These are phyloP conservation scores for Hyla sarda DNA, from an alignment of 2,113 vertebrate species.

Conservation along the genomic window DNA sequence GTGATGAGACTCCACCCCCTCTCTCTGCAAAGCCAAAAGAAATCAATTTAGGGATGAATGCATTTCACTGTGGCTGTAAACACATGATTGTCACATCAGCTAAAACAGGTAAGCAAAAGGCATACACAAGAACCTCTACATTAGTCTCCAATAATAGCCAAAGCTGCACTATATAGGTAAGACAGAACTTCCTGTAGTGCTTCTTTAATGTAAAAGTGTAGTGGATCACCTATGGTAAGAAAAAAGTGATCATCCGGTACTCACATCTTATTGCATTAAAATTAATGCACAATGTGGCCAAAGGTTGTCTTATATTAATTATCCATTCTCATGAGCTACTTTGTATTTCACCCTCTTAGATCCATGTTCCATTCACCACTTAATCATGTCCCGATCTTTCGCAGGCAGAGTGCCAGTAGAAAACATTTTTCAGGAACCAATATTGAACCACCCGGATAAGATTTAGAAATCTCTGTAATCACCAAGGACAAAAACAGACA, in stretches of 20 bases:
- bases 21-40: too few species aligned
- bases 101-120: too few species aligned
- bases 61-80: too few species aligned
- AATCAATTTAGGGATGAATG: too few species aligned
- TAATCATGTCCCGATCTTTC: not conserved
- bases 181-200: too few species aligned
- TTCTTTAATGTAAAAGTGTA: too few species aligned
- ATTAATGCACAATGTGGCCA: not conserved
- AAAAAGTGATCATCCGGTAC: not conserved
- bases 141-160: too few species aligned
- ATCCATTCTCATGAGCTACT: not conserved
- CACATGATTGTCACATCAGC: too few species aligned
- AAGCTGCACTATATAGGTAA: too few species aligned
- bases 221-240: not conserved
- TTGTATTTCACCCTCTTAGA: not conserved
- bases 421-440: conserved; percentile 21
- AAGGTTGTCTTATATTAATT: not conserved
- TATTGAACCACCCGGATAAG: conserved; percentile 9
- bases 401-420: not conserved
- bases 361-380: not conserved
- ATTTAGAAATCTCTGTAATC: conserved; percentile 48
- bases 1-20: too few species aligned
- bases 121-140: too few species aligned
- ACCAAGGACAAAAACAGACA: conserved; percentile 1
- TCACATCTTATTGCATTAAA: not conserved